Conservation (phyloP, 1,140 invertebrate genomes). For the Heliconius eleuchia region DNA sequence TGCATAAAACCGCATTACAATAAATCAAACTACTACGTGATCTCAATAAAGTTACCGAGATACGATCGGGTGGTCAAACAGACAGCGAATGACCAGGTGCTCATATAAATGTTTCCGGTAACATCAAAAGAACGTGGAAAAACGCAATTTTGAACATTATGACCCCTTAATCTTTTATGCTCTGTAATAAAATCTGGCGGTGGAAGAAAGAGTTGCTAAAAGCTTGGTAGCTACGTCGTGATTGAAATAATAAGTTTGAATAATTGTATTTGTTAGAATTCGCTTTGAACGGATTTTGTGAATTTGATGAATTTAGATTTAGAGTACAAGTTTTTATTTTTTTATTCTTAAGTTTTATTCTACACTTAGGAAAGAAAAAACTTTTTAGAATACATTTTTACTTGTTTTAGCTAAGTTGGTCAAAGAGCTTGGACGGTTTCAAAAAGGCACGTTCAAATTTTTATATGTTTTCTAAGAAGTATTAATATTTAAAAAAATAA, state of each 20-base stretch:
- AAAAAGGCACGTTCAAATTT: no score
- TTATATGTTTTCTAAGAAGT: no score
- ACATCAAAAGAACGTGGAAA: constrained; percentile 41
- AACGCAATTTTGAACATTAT: constrained; percentile 62
- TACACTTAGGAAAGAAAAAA: no score
- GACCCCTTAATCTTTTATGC: constrained; percentile 55
- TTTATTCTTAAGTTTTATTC: no score
- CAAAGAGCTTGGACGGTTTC: no score
- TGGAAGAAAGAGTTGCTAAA: constrained; percentile 39
- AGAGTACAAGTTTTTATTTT: no score
- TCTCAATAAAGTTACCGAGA: constrained; percentile 35
- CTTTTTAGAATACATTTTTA: no score
- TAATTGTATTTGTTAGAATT: constrained; percentile 13
- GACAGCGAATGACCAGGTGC: constrained; percentile 47
- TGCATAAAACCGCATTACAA: constrained; percentile 27
- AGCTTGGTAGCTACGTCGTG: constrained; percentile 35
- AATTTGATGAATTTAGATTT: neutral
- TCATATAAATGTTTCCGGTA: constrained; percentile 60
- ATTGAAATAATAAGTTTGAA: constrained; percentile 24
- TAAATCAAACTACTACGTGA: constrained; percentile 37
- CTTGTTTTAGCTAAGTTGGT: no score
- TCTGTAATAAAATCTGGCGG: constrained; percentile 52
- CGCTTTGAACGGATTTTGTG: neutral
- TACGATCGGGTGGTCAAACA: constrained; percentile 39
- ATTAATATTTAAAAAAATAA: no score